Conservation (phyloP, 2,888 invertebrate species). For the Microplitis deprimator region DNA sequence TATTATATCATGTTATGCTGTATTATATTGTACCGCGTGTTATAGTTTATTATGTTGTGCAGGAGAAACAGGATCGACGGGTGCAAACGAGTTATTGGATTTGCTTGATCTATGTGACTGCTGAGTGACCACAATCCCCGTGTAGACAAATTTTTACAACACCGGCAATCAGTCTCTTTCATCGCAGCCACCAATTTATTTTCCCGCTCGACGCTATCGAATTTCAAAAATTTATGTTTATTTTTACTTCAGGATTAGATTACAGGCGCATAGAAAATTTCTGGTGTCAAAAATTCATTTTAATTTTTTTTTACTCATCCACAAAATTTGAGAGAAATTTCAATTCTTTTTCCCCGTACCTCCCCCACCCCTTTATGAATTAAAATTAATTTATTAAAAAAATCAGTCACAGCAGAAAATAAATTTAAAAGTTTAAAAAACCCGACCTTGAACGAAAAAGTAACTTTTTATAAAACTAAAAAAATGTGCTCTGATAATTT, state of each 20-base stretch:
- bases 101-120: conserved; percentile 35
- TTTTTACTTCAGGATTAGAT: not conserved
- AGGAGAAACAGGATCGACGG: conserved; percentile 61
- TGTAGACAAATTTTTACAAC: conserved; percentile 69
- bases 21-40: not conserved
- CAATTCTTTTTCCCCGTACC: too few species aligned
- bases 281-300: too few species aligned
- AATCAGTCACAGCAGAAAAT: not conserved
- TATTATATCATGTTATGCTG: not conserved
- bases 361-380: too few species aligned
- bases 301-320: too few species aligned
- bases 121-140: conserved; percentile 68
- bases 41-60: conserved; percentile 6
- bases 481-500: conserved; percentile 17
- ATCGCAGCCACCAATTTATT: not conserved
- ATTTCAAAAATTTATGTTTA: not conserved
- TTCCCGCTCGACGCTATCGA: not conserved
- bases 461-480: not conserved
- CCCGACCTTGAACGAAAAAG: not conserved
- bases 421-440: not conserved
- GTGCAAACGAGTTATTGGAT: conserved; percentile 45
- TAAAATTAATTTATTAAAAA: too few species aligned
- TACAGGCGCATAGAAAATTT: too few species aligned
- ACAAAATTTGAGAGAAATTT: too few species aligned
- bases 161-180: conserved; percentile 62